Evolutionary conservation across 1,140 invertebrate genomes (phyloP), one percentile per base, ranked within the genome.

Genomic region (Drosophila pandora): DNA sequence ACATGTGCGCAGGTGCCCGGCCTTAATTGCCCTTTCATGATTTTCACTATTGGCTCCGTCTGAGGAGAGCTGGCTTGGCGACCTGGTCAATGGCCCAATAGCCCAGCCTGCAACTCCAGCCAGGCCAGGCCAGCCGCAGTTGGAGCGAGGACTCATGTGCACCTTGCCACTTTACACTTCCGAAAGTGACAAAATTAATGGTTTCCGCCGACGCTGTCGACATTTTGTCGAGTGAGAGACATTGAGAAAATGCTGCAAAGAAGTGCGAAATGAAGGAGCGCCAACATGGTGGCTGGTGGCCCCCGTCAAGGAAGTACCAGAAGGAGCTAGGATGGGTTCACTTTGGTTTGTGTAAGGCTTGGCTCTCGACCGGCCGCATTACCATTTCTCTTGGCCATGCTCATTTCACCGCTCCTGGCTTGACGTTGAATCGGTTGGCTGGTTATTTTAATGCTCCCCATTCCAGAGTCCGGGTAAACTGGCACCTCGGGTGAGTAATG

Each of bases 131-230:
- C 25, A 28, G 17, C 17, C 17, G 17, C 17, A 37, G 34, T 12
- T 2, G 41, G 41, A 64, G 54, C 34, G 52, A 48, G 55, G 57
- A 48, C 63, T 65, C 64, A 69, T 79, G 73, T 74, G 73, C 73
- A 67, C 49, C 69, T 77, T 54, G 57, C 52, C 67, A 72, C 68
- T 64, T 65, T 63, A 52, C 62, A 80, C 67, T 76, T 81, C 72
- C 78, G 61, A 82, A 79, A 90, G 87, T 87, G 87, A 90, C 87
- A 90, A 90, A 90, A 90, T 90, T 90, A 90, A 90, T 90, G 87
- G 87, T 72, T 87, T 90, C 87, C 82, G 82, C 71, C 76, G 55
- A 69, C 68, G 57, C 57, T 73, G 79, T 83, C 83, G 76, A 77
- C 81, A 77, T 79, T 83, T 79, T 84, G 80, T 78, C 61, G 76